Conservation (phyloP, 2,113 vertebrate species). For the Tenebrosternarchus preto region DNA sequence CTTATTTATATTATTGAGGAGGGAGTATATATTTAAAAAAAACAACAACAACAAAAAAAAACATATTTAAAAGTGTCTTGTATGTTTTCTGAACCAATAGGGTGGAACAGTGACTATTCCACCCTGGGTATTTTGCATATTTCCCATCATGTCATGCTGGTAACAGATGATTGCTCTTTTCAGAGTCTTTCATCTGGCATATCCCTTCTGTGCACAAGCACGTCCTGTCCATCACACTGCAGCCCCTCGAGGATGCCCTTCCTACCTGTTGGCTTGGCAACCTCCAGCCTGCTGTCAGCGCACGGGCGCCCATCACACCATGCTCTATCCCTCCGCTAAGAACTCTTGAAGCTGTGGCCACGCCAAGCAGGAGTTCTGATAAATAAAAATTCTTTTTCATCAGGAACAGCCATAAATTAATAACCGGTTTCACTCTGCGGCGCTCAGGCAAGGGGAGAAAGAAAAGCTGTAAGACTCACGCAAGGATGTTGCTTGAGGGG, state of each 20-base stretch:
- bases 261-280: constrained; percentile 30
- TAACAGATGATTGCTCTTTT: constrained; percentile 79
- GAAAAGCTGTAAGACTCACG: not conserved
- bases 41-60: too few relatives aligned
- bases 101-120: constrained; percentile 71
- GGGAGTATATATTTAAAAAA: too few relatives aligned
- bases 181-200: constrained; percentile 67
- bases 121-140: constrained; percentile 74
- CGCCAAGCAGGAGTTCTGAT: constrained; percentile 20
- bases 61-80: constrained; percentile 65
- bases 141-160: constrained; percentile 78
- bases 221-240: constrained; percentile 38
- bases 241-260: constrained; percentile 49
- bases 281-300: constrained; percentile 45
- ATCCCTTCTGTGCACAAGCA: constrained; percentile 34
- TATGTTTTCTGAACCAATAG: constrained; percentile 69
- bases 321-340: not conserved
- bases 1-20: too few relatives aligned
- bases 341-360: not conserved
- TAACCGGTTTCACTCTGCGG: not conserved
- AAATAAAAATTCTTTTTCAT: constrained; percentile 17
- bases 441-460: not conserved
- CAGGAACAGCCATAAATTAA: constrained; percentile 14
- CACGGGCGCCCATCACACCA: constrained; percentile 64
- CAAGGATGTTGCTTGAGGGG: too few relatives aligned